Conservation (phyloP, 2,113 vertebrate genomes). For the Notiomystis cincta region DNA sequence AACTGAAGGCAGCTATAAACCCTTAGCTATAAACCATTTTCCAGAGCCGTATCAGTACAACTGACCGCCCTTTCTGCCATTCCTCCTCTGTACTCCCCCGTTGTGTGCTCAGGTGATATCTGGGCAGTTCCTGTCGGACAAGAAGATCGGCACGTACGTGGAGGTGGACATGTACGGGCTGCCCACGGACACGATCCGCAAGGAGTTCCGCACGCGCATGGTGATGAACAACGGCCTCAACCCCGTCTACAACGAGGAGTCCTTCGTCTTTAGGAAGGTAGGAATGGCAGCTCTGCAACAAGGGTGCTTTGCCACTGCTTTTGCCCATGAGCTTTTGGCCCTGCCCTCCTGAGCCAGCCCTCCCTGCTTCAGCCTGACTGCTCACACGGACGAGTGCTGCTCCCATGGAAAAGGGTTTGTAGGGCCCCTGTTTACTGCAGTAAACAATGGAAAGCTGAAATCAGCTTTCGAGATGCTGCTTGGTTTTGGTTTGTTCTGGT, state of each 20-base stretch:
- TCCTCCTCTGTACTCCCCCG: background rate
- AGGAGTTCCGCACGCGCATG: conserved; percentile 97
- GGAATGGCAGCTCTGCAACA: background rate
- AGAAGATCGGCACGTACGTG: conserved; percentile 96
- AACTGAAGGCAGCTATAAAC: background rate
- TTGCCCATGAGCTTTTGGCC: background rate
- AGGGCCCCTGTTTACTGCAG: background rate
- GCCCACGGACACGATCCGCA: conserved; percentile 95
- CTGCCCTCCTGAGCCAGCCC: background rate
- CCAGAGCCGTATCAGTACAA: background rate
- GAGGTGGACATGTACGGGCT: conserved; percentile 98
- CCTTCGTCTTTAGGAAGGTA: conserved; percentile 98
- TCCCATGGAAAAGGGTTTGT: conserved; percentile 23
- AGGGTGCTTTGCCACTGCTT: background rate
- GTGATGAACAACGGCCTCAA: conserved; percentile 99
- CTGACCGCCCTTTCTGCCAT: rapidly evolving
- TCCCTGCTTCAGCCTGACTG: background rate
- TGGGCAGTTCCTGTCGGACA: conserved; percentile 96
- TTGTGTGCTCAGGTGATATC: conserved; percentile 88
- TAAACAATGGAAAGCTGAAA: background rate
- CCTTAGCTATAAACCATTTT: background rate
- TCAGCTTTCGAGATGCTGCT: conserved; percentile 27
- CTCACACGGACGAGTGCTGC: background rate
- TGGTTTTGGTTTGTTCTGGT: background rate
- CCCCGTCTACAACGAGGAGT: conserved; percentile 96